phyloP scores from a whole-genome alignment of 2,113 vertebrate species.

The Toxostoma redivivum region DNA sequence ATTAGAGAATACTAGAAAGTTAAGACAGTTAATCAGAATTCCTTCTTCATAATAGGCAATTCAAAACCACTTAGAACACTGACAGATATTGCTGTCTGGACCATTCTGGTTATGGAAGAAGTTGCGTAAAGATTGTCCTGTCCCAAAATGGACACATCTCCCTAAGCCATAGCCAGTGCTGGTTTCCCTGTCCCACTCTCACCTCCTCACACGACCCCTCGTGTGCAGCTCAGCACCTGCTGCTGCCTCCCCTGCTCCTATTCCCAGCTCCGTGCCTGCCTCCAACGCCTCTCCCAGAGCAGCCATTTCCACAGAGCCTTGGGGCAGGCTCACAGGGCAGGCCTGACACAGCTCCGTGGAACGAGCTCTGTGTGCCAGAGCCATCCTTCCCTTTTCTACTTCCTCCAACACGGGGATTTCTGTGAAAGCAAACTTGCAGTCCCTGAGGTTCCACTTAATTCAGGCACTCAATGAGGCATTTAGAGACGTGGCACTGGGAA shows the following conservation, averaged over 20 bases:
- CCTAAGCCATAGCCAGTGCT: accelerated
- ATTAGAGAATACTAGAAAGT: neutral
- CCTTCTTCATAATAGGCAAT: neutral
- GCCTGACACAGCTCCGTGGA: neutral
- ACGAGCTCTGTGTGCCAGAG: neutral
- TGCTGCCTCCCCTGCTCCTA: neutral
- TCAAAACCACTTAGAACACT: neutral
- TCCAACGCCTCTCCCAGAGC: neutral
- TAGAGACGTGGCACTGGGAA: neutral
- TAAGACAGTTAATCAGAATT: neutral
- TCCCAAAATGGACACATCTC: neutral
- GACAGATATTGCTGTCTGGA: neutral
- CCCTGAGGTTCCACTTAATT: neutral
- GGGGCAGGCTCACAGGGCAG: neutral
- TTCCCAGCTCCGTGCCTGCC: accelerated
- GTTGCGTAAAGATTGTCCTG: neutral
- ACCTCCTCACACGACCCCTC: neutral
- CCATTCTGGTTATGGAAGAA: neutral
- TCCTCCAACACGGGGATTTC: neutral
- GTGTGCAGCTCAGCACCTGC: neutral
- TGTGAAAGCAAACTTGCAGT: neutral
- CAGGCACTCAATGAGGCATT: neutral
- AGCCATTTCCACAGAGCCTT: neutral
- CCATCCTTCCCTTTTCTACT: neutral
- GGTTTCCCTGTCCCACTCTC: too few relatives aligned